These are phyloP conservation scores for Oceanites oceanicus DNA, from an alignment of 2,113 vertebrate genomes.

Conservation along the genomic window DNA sequence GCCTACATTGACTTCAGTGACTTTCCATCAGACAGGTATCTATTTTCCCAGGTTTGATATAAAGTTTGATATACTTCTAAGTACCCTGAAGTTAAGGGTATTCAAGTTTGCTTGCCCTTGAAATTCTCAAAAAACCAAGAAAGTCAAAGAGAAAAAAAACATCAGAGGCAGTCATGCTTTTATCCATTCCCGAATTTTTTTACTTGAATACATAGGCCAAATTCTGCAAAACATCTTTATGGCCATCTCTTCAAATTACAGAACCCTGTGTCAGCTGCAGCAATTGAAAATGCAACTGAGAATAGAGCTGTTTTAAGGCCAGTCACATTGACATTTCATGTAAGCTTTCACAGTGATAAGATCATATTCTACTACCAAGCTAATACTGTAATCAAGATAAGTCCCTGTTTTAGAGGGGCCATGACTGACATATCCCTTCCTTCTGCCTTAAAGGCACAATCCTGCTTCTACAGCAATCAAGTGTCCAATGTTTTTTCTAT, in stretches of 20 bases:
- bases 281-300: constrained; percentile 56
- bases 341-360: constrained; percentile 68
- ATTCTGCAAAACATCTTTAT: constrained; percentile 58
- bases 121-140: neutral
- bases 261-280: constrained; percentile 40
- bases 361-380: constrained; percentile 64
- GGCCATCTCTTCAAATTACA: constrained; percentile 56
- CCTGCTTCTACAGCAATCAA: neutral
- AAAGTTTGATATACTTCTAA: neutral
- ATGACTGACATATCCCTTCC: constrained; percentile 13
- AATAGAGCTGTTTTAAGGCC: constrained; percentile 47
- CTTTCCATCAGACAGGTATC: neutral
- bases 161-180: neutral
- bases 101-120: neutral
- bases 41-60: neutral
- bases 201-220: neutral
- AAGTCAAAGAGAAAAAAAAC: neutral
- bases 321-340: constrained; percentile 67
- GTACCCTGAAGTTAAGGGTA: neutral
- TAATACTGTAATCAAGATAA: constrained; percentile 63
- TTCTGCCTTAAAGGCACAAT: constrained; percentile 22
- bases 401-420: constrained; percentile 6
- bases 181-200: neutral
- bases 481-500: neutral
- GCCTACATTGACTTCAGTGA: neutral